Evolutionary conservation across 2,888 invertebrate species (phyloP).

Genomic region (Cheilosia vulpina): DNA sequence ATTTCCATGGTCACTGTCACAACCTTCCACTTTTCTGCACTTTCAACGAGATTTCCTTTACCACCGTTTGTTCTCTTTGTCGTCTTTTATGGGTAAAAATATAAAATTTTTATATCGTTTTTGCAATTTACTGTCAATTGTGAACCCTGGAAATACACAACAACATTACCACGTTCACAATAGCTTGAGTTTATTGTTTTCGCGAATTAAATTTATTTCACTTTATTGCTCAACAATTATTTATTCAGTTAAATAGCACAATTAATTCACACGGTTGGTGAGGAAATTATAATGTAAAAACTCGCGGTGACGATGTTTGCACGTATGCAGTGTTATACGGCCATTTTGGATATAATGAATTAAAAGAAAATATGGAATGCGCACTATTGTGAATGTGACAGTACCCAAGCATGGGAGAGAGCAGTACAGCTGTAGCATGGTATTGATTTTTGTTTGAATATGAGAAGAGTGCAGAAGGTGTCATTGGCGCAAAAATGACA

Average conservation of each 20-base stretch:
- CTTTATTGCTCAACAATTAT: constrained; percentile 27
- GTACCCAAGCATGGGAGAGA: constrained; percentile 16
- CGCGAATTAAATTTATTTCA: constrained; percentile 59
- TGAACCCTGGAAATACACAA: constrained; percentile 75
- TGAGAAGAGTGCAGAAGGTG: constrained; percentile 6
- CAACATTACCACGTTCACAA: constrained; percentile 71
- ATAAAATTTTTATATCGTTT: constrained; percentile 27
- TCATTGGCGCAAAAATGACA: constrained; percentile 1
- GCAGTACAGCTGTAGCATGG: not conserved
- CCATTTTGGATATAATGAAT: constrained; percentile 73
- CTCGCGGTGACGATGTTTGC: constrained; percentile 33
- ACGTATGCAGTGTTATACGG: constrained; percentile 65
- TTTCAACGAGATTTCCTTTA: not conserved
- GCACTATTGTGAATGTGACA: constrained; percentile 75
- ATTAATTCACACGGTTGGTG: constrained; percentile 23
- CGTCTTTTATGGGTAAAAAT: constrained; percentile 39
- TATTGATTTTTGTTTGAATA: constrained; percentile 47
- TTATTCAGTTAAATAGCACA: not conserved
- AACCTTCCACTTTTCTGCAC: not conserved
- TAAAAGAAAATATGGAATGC: constrained; percentile 62
- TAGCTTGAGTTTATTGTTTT: constrained; percentile 56
- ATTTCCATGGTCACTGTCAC: constrained; percentile 41
- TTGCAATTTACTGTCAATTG: constrained; percentile 69
- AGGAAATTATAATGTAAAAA: constrained; percentile 26
- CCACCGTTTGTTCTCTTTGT: not conserved